These are phyloP conservation scores for Gallirallus australis DNA, from an alignment of 2,797 vertebrate genomes.

Conservation along the genomic window DNA sequence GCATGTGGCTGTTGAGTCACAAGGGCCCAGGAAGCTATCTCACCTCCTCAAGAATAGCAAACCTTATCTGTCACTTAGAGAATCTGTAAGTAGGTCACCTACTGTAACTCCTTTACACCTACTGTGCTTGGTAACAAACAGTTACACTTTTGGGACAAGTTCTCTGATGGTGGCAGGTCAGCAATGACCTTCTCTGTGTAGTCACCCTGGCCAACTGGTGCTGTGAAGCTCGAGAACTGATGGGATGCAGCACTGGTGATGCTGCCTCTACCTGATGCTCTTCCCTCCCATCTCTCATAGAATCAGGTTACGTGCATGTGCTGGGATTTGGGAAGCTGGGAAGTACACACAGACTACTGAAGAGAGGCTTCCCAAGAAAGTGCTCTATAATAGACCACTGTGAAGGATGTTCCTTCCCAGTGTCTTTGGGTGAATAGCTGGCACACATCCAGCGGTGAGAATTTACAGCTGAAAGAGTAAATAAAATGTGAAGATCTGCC, in stretches of 20 bases:
- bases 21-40: neutral
- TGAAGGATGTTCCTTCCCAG: neutral
- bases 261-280: neutral
- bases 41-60: conserved; percentile 41
- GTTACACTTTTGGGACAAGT: neutral
- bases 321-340: neutral
- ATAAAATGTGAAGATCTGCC: neutral
- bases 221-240: neutral
- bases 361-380: neutral
- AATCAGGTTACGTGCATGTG: rapidly evolving
- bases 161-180: neutral
- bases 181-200: neutral
- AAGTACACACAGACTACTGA: neutral
- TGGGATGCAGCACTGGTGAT: neutral
- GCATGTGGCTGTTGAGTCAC: conserved; percentile 20
- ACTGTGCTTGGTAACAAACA: neutral
- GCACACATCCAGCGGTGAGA: neutral
- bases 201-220: neutral
- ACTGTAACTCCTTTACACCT: conserved; percentile 50
- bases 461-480: neutral
- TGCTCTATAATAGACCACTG: neutral
- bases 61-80: conserved; percentile 27
- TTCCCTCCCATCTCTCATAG: neutral
- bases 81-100: conserved; percentile 65
- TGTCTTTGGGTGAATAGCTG: neutral